Conservation (phyloP, 30 jellyfish, hydroid and myxozoan species). For the Hydractinia symbiolongicarpus region DNA sequence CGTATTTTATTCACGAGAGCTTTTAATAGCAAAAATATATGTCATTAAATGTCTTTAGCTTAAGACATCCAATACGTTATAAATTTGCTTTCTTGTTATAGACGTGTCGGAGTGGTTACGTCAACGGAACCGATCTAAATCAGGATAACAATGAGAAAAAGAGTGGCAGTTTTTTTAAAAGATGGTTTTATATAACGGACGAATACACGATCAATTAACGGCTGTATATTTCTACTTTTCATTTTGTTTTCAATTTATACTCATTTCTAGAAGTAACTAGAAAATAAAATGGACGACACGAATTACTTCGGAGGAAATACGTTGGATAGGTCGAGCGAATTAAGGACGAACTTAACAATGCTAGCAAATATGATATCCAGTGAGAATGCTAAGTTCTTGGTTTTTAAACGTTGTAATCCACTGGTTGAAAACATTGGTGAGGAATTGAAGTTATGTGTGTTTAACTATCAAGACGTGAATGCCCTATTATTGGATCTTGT, state of each 20-base stretch:
- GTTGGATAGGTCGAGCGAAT: constrained; percentile 9
- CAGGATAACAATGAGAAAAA: no score
- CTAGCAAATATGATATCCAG: neutral
- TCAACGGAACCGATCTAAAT: no score
- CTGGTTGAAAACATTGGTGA: constrained; percentile 1
- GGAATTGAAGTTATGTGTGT: neutral
- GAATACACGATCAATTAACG: no score
- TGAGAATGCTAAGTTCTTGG: neutral
- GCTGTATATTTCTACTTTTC: no score
- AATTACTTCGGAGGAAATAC: constrained; percentile 5
- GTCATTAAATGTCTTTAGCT: no score
- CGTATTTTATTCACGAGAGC: no score
- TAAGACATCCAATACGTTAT: no score
- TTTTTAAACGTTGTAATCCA: constrained; percentile 4
- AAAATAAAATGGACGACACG: neutral
- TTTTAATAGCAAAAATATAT: no score
- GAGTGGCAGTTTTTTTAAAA: no score
- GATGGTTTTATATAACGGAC: no score
- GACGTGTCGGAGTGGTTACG: no score
- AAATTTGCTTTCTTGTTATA: no score
- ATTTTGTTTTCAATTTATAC: neutral
- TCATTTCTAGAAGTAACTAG: constrained; percentile 9
- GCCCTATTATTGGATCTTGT: neutral
- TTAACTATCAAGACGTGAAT: neutral
- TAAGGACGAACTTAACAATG: neutral